phyloP scores from a whole-genome alignment of 64 coral and sea anemone genomes.

The Stylophora pistillata region DNA sequence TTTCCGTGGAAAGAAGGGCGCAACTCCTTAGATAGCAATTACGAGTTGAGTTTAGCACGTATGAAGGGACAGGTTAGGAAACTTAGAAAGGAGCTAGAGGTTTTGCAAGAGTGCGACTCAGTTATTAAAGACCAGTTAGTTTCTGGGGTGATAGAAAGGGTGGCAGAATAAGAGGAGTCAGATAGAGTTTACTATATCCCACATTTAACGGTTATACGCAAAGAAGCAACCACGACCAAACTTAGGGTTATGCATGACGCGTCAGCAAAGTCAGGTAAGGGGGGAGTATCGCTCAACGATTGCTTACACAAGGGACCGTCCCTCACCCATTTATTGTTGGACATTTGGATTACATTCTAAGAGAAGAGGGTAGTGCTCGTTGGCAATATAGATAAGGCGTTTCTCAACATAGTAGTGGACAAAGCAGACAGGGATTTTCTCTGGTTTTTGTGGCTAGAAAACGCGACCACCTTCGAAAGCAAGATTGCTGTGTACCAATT shows the following conservation, averaged over 20 bases:
- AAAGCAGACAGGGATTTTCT: no score
- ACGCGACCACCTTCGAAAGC: neutral
- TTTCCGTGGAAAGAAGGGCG: constrained; percentile 20
- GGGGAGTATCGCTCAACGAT: neutral
- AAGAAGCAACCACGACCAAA: constrained; percentile 34
- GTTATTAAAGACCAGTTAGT: constrained; percentile 4
- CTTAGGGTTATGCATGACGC: constrained; percentile 31
- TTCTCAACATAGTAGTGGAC: no score
- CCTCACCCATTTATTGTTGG: no score
- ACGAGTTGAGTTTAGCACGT: neutral
- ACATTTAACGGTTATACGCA: constrained; percentile 38
- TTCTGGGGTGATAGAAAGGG: constrained; percentile 23
- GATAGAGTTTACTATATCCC: constrained; percentile 32
- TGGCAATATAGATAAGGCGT: no score
- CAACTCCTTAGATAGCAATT: neutral
- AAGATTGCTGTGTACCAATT: neutral
- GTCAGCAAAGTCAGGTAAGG: constrained; percentile 10
- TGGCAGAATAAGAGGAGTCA: neutral
- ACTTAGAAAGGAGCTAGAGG: constrained; percentile 7
- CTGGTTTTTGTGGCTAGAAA: no score
- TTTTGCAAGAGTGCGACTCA: constrained; percentile 5
- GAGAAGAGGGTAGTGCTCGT: no score
- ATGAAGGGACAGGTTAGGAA: constrained; percentile 5
- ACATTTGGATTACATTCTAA: no score
- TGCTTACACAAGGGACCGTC: no score